Evolutionary conservation across 1,140 invertebrate species (phyloP).

Genomic region (Octopus bimaculoides): DNA sequence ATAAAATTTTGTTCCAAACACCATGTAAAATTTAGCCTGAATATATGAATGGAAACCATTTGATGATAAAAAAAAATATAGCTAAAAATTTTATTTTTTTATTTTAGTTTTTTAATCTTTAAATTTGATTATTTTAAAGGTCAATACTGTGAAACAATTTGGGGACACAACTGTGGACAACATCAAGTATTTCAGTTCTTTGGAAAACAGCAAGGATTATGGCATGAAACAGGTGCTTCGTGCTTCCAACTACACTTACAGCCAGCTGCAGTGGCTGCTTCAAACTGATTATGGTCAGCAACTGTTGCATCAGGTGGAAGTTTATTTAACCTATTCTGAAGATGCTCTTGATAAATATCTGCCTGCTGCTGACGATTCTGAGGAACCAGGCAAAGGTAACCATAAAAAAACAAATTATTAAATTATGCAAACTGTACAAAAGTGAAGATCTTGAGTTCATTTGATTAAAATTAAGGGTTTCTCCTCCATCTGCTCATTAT

Average conservation of each 20-base stretch:
- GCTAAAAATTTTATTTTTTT: neutral
- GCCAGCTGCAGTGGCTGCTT: neutral
- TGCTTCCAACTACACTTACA: neutral
- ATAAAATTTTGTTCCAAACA: neutral
- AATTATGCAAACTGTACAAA: no score
- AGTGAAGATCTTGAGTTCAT: no score
- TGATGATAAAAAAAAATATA: neutral
- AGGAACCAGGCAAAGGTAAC: no score
- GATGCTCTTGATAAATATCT: neutral
- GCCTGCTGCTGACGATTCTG: neutral
- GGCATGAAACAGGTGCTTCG: neutral
- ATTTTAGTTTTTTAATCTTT: neutral
- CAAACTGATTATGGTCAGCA: conserved; percentile 1
- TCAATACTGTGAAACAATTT: neutral
- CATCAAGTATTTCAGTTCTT: neutral
- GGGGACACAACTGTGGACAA: neutral
- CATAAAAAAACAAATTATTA: no score
- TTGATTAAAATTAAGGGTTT: no score
- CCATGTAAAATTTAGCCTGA: neutral
- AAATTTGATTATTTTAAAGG: neutral
- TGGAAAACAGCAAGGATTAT: neutral
- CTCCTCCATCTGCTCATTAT: no score
- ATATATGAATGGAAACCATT: neutral
- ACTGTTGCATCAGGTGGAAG: neutral
- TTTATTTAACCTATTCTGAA: neutral